Base-by-base conservation (phyloP, 2,113 vertebrate species). In the Eira barbara region DNA sequence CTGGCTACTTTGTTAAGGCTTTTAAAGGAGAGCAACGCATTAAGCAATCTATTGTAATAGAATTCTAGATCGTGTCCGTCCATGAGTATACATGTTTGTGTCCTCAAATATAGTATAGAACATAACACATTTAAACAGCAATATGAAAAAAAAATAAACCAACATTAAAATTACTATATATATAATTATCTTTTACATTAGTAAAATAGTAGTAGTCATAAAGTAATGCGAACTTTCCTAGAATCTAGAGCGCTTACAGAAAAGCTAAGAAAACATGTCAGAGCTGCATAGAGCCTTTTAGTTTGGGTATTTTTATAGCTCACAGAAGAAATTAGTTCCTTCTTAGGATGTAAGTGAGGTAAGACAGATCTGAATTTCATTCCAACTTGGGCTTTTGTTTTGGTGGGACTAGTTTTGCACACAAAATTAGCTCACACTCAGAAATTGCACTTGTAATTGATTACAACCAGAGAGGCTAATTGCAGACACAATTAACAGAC, bases 391-490 rank as follows among this genome's bases (percentile, higher is more conserved):
- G 78, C 67, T 96, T 95, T 94, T 90, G 67, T 97, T 94, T 97
- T 79, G 81, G 81, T 76, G 81, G 94, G 78, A 92, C 73, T 80
- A 39, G 59, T 84, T 97, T 87, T 96, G 89, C 91, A 93, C 96
- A 96, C 82, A 92, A 92, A 97, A 98, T 98, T 94, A 97, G 86
- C 93, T 97, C 96, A 96, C 95, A 94, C 86, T 78, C 95, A 98
- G 97, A 98, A 98, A 98, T 81, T 97, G 91, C 73, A 65, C 91
- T 98, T 91, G 95, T 97, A 98, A 97, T 97, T 95, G 97, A 98
- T 97, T 96, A 78, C 95, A 95, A 59, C 94, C 73, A 88, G 57
- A 97, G 96, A 93, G 94, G 95, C 91, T 98, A 97, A 98, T 97
- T 95, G 93, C 93, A 96, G 82, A 84, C 95, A 89, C 93, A 96